Evolutionary conservation across 2,888 invertebrate species (phyloP).

Genomic region (Thereva nobilitata): DNA sequence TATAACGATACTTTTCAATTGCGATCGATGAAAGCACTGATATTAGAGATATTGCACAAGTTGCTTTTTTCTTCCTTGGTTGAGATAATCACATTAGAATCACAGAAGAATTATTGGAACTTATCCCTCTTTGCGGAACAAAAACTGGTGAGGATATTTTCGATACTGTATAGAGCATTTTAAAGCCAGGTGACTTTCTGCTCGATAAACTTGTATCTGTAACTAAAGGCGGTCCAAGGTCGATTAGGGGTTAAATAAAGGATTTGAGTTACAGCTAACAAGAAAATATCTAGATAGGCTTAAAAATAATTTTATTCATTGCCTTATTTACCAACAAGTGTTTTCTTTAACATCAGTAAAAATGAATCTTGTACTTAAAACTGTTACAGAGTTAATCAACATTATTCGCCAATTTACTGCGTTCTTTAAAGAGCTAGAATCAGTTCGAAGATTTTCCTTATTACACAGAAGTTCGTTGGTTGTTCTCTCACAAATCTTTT

Average conservation of each 20-base stretch:
- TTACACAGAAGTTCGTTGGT: too few relatives aligned
- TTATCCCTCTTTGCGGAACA: conserved; percentile 25
- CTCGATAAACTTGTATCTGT: conserved; percentile 26
- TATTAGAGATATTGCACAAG: conserved; percentile 28
- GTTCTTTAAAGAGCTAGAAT: too few relatives aligned
- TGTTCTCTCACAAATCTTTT: too few relatives aligned
- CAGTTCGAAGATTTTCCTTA: too few relatives aligned
- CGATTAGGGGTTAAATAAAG: conserved; percentile 22
- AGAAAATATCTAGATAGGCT: conserved; percentile 16
- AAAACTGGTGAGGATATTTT: conserved; percentile 30
- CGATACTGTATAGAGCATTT: conserved; percentile 21
- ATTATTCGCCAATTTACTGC: too few relatives aligned
- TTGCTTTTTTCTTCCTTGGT: conserved; percentile 15
- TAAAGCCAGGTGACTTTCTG: conserved; percentile 1
- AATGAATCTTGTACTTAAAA: too few relatives aligned
- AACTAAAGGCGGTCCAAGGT: conserved; percentile 14
- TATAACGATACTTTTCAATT: too few relatives aligned
- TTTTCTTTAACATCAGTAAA: too few relatives aligned
- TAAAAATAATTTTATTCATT: conserved; percentile 16
- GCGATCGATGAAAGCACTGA: conserved; percentile 23
- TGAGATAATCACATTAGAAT: conserved; percentile 19
- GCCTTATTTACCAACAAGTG: conserved; percentile 19
- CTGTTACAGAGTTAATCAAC: too few relatives aligned
- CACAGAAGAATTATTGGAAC: conserved; percentile 23
- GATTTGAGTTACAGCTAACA: conserved; percentile 13